Conservation (phyloP, 2,888 invertebrate species). For the Parnassius apollo region DNA sequence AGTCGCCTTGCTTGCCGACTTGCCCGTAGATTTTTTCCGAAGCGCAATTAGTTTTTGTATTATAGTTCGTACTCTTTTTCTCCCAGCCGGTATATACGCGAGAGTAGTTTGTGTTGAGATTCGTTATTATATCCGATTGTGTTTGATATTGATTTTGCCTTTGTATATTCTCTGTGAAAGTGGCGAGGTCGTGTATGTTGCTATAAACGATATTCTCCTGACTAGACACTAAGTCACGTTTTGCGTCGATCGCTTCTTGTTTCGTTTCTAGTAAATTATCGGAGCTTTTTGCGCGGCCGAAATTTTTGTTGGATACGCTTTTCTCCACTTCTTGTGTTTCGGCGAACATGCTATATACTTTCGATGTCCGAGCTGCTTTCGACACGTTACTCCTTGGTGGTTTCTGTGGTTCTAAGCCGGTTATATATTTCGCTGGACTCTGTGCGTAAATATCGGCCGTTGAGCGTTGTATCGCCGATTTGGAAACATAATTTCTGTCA, state of each 20-base stretch:
- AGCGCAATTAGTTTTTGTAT: constrained; percentile 43
- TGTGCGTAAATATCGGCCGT: constrained; percentile 68
- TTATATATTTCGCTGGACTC: constrained; percentile 74
- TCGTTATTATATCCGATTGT: constrained; percentile 54
- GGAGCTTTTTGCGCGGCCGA: constrained; percentile 74
- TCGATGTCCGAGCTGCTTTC: constrained; percentile 72
- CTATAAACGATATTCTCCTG: constrained; percentile 77
- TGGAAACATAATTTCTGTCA: constrained; percentile 69
- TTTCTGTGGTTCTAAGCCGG: constrained; percentile 76
- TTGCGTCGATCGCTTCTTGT: constrained; percentile 64
- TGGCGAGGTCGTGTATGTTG: constrained; percentile 72
- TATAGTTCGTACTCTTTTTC: constrained; percentile 68
- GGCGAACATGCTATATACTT: constrained; percentile 75
- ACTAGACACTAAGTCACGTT: constrained; percentile 74
- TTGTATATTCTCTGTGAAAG: constrained; percentile 74
- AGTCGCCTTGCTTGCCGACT: constrained; percentile 55
- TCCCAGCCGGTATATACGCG: constrained; percentile 85
- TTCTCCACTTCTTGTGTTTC: constrained; percentile 65
- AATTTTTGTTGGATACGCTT: constrained; percentile 63
- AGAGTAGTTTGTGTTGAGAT: constrained; percentile 76
- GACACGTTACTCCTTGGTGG: constrained; percentile 73
- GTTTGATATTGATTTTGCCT: constrained; percentile 68
- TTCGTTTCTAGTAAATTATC: constrained; percentile 73
- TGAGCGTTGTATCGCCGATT: constrained; percentile 63
- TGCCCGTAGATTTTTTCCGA: constrained; percentile 67